Evolutionary conservation across 2,797 vertebrate species (phyloP), one percentile per base, ranked within the genome.

Genomic region (Melanotaenia nigrans): DNA sequence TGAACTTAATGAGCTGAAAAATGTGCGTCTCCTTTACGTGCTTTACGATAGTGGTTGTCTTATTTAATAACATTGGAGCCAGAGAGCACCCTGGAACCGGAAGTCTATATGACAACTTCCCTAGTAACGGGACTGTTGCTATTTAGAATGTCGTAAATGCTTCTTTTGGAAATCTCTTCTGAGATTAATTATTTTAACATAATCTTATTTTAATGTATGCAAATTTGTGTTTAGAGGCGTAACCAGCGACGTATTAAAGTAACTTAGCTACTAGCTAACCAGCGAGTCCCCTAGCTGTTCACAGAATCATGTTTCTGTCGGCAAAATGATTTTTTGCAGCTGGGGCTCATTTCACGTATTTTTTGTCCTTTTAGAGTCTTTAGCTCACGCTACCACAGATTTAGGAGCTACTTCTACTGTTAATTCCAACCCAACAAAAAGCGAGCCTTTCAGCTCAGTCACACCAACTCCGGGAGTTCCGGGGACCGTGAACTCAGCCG

Each of bases 31-130:
- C 56, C 75, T 64, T 64, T 56, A 55, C 0, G 1, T 1, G 30
- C 13, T 83, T 87, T 92, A 92, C 82, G 89, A 79, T 81, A 85
- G 3, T 24, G 1, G 0, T 9, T 3, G 16, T 33, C 32, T 8
- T 33, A 33, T 33, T 8, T 33, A 33, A 33, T 33, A 33, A 33
- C 32, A 9, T 33, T 33, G 30, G 5, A 30, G 30, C 30, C 30
- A 5, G 30, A 30, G 30, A 33, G 32, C 32, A 33, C 42, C 28
- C 0, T 63, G 3, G n/a, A 60, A 86, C 38, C 91, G 90, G 91
- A 93, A 90, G 86, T 85, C 1, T 24, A 1, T 0, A 0, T 65
- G 69, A 82, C 69, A 65, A 73, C 86, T 91, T 93, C 92, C 92
- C 90, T 92, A 24, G 83, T 13, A 90, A 93, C 92, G 9, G 49